phyloP scores from a whole-genome alignment of 2,113 vertebrate species.

The Hipposideros armiger region DNA sequence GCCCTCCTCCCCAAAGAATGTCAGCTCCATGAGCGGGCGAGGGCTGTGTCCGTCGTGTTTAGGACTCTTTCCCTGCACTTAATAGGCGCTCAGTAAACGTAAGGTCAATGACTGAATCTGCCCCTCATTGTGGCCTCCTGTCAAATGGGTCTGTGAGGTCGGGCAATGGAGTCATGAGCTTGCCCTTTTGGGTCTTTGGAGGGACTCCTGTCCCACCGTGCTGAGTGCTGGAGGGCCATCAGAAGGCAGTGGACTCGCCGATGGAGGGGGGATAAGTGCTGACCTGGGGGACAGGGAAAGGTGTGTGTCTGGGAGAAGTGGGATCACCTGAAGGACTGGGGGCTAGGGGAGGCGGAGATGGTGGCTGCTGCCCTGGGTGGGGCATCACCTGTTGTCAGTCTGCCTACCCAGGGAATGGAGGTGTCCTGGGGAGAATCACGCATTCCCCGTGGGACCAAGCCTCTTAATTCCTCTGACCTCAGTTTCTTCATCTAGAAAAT shows the following conservation, averaged over 20 bases:
- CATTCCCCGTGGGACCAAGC: neutral
- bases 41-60: no score
- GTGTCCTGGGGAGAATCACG: neutral
- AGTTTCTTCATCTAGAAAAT: neutral
- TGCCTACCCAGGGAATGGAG: neutral
- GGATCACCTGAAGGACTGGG: neutral
- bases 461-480: neutral
- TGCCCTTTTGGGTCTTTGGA: neutral
- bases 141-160: neutral
- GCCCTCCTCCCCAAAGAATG: neutral
- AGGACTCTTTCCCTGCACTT: neutral
- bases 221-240: neutral
- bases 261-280: neutral
- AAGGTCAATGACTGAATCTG: neutral
- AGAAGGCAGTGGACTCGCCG: fast-evolving
- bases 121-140: neutral
- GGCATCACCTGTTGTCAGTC: neutral
- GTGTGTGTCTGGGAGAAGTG: neutral
- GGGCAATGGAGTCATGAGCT: neutral
- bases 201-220: neutral
- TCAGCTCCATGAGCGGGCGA: neutral
- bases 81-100: neutral
- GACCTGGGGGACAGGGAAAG: neutral
- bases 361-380: neutral
- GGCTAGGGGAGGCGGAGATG: fast-evolving